Base-by-base conservation (phyloP, 2,888 invertebrate genomes). In the Mylabris sibirica region DNA sequence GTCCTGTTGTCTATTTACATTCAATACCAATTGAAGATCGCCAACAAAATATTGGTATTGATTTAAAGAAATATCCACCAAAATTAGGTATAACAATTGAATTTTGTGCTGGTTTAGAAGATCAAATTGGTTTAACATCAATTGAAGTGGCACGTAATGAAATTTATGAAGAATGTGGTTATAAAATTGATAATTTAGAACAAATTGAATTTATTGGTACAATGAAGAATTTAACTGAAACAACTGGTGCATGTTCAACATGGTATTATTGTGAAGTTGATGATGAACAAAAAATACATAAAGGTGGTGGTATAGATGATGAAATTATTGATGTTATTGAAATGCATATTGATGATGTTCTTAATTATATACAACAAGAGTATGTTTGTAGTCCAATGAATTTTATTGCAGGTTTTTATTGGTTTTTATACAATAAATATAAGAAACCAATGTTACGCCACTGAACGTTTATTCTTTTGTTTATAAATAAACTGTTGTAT, bases 41-140 rank as follows among this genome's bases (percentile, higher is more conserved):
- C 20, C 9, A 17, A 2, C 2, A 44, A 53, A 26, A 59, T 0
- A 69, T 85, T 0, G 76, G 80, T 0, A 88, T 92, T 66, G 90
- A 93, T 79, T 84, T 89, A 0, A 77, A 83, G 0, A 89, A 90
- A 77, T 92, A 90, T 81, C 91, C 92, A 2, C 88, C 91, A 0
- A 85, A 87, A 0, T 80, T 91, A 0, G 97, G 95, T 0, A 82
- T 96, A 5, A 93, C 97, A 0, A 81, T 96, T 60, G 98, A 98
- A 85, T 88, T 98, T 74, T 98, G 98, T 86, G 97, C 97, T 3
- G 98, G 98, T 1, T 93, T 97, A 71, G 90, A 96, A 3, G 97
- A 97, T 81, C 97, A 97, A 83, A 83, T 90, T 14, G 89, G 17
- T 12, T 22, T 53, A 22, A 67, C 90, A 72, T 85, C 92, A 6